Evolutionary conservation across 2,113 vertebrate genomes (phyloP), one percentile per base, ranked within the genome.

Genomic region (Stigmatopora argus): DNA sequence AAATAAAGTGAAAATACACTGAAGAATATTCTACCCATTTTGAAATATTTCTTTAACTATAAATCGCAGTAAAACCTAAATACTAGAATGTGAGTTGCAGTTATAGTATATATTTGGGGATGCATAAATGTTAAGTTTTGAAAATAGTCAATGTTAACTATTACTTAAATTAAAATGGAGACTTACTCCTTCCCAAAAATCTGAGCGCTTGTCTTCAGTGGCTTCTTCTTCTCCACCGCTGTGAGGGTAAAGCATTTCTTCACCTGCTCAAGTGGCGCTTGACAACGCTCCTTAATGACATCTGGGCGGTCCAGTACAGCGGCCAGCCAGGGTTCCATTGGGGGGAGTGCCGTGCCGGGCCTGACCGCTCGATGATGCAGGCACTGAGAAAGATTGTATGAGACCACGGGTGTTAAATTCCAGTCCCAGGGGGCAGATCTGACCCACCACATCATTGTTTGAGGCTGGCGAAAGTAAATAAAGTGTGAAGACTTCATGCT

Each of bases 171-270:
- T 45, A 0, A 55, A 0, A 62, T n/a, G 21, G 19, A 65, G 78
- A 86, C 87, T 75, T 78, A 98, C 96, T 87, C 90, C 77, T 92
- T 92, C 78, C 92, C 91, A 88, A 98, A 98, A 70, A 98, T 84
- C 67, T 94, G 90, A 74, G 94, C 93, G 46, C 93, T 95, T 35
- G 94, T 95, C 78, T 91, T 92, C 23, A 90, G 87, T 59, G 92
- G 91, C 87, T 94, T 98, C 82, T 87, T 95, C 87, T 93, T 96
- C 83, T 85, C 69, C 73, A 89, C 92, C 79, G 94, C 92, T 38
- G 90, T 93, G 47, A 99, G 90, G 23, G 94, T 92, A 67, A 98
- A 99, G 46, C 87, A 85, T 47, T 72, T 87, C 85, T 94, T 95
- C 69, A 97, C 52, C 86, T 92, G 90, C 73, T 92, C 87, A 53